These are phyloP conservation scores for Dicaeum eximium DNA, from an alignment of 2,113 vertebrate species.

Conservation along the genomic window DNA sequence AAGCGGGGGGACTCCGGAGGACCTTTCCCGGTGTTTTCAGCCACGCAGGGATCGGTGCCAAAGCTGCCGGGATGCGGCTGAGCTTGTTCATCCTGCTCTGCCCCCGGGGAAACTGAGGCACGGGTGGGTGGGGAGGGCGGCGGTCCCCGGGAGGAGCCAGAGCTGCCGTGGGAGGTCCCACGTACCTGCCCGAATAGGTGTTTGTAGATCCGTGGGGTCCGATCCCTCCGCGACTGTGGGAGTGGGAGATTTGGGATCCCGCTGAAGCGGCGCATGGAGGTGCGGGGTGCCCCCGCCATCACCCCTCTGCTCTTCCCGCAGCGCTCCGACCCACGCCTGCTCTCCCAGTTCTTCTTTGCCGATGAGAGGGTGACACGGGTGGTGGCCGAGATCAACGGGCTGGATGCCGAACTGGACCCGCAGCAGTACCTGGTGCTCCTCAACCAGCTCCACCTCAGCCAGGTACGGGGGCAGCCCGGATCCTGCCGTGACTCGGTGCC, in stretches of 20 bases:
- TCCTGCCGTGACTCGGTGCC: fast-evolving
- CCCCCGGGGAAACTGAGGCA: constrained; percentile 39
- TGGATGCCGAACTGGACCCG: constrained; percentile 67
- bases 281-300: fast-evolving
- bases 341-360: constrained; percentile 74
- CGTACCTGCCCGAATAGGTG: not conserved
- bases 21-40: constrained; percentile 21
- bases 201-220: not conserved
- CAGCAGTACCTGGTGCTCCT: constrained; percentile 74
- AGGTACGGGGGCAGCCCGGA: constrained; percentile 6
- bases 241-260: not conserved
- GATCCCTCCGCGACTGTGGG: no score
- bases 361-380: constrained; percentile 68
- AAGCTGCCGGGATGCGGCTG: not conserved
- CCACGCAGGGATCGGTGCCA: not conserved
- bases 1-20: not conserved
- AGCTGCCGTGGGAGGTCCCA: not conserved
- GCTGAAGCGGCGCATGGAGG: not conserved
- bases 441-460: constrained; percentile 71
- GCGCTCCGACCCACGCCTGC: constrained; percentile 72
- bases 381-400: constrained; percentile 65
- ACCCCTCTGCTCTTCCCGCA: not conserved
- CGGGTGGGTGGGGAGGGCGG: not conserved
- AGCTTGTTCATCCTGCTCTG: constrained; percentile 28
- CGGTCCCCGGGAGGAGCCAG: not conserved